Conservation (phyloP, 2,797 vertebrate genomes). For the Sebastes nivosus region DNA sequence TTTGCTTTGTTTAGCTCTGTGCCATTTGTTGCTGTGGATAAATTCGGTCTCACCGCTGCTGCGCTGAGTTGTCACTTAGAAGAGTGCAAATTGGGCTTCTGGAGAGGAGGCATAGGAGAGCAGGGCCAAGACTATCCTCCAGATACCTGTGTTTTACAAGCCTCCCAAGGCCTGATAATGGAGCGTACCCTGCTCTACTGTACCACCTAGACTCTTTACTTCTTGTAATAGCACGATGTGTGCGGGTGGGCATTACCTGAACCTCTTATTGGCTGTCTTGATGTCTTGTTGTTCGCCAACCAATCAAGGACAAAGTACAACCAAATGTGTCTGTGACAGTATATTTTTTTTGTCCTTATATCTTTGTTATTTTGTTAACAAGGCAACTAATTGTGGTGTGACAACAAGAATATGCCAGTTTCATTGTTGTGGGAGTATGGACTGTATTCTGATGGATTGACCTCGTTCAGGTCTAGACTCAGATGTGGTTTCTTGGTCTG, state of each 20-base stretch:
- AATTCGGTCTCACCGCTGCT: constrained; percentile 34
- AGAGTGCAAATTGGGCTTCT: constrained; percentile 51
- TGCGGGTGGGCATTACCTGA: not conserved
- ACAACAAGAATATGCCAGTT: not conserved
- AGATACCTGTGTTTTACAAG: constrained; percentile 43
- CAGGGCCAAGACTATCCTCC: constrained; percentile 12
- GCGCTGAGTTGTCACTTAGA: constrained; percentile 66
- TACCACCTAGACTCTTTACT: not conserved
- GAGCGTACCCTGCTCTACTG: not conserved
- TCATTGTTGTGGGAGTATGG: not conserved
- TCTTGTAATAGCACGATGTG: not conserved
- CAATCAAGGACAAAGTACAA: not conserved
- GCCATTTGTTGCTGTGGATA: constrained; percentile 66
- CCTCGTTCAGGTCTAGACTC: not conserved
- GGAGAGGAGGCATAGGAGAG: constrained; percentile 32
- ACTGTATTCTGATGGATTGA: too few species aligned
- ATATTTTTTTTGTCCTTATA: not conserved
- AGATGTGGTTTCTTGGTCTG: not conserved
- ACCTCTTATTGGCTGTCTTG: too few species aligned
- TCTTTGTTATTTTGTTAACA: not conserved
- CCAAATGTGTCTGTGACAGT: not conserved
- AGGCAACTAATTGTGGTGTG: not conserved
- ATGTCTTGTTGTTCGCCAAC: not conserved
- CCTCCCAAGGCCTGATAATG: constrained; percentile 35
- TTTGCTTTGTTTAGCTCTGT: constrained; percentile 39